phyloP scores from a whole-genome alignment of 2,113 vertebrate species.

The Macroglossus sobrinus region DNA sequence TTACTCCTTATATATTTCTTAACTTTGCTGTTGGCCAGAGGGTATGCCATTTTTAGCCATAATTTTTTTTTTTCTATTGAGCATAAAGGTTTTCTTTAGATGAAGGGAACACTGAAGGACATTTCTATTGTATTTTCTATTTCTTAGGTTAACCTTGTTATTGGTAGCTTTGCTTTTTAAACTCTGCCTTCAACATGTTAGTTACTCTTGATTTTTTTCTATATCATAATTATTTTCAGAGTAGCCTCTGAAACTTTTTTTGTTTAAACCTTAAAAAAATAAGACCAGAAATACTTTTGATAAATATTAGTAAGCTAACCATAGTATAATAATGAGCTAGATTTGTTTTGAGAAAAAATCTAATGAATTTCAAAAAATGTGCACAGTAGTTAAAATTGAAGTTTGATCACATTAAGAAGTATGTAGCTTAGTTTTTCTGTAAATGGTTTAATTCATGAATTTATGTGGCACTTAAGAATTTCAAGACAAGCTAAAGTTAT shows the following conservation, averaged over 20 bases:
- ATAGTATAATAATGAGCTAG: neutral
- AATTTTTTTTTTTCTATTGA: neutral
- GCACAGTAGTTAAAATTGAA: neutral
- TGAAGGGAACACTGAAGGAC: neutral
- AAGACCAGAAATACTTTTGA: neutral
- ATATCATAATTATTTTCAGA: neutral
- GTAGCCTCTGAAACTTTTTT: neutral
- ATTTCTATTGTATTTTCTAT: neutral
- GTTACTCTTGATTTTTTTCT: neutral
- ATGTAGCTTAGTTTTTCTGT: neutral
- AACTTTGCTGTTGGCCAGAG: neutral
- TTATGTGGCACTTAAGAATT: neutral
- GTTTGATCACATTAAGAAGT: neutral
- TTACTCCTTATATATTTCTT: neutral
- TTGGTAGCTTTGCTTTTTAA: neutral
- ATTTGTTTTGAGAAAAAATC: conserved; percentile 5
- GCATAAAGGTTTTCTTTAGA: neutral
- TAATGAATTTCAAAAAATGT: neutral
- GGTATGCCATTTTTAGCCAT: neutral
- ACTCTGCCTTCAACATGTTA: neutral
- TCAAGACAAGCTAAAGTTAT: neutral
- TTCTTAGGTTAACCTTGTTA: neutral
- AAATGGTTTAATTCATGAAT: conserved; percentile 7
- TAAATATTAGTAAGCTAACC: neutral
- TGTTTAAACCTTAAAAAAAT: neutral